Evolutionary conservation across 2,797 vertebrate genomes (phyloP), one percentile per base, ranked within the genome.

Genomic region (Echiichthys vipera): DNA sequence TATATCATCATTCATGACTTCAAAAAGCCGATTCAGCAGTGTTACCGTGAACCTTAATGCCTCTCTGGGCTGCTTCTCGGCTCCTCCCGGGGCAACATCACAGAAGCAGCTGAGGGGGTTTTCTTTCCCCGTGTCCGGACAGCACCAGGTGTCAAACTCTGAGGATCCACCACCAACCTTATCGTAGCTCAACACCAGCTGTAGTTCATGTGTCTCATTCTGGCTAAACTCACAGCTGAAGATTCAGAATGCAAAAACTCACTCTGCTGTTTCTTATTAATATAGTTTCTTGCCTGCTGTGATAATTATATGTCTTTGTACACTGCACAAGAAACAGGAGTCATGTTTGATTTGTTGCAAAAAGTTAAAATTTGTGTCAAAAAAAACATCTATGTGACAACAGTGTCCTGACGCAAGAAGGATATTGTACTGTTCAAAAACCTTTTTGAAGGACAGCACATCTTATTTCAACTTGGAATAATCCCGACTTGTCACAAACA

Each of bases 81-180:
- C 67, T 83, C 72, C 55, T 75, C 78, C 65, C 58, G 72, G n/a
- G 62, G 54, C 46, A 86, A 74, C 84, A 83, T 86, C 84, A 66
- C 81, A 81, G 58, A 62, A 77, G 74, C 87, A 90, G 89, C 88
- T 90, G 90, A 90, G 39, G 46, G 25, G 7, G 24, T 88, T 80
- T 72, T 74, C 71, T 89, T 92, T n/a, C n/a, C 87, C 83, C 78
- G 80, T 54, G 66, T 65, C 69, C 0, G 47, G 74, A 66, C 71
- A 65, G 73, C 61, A 68, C 84, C 89, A 90, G 84, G 87, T 90
- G 88, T 87, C 68, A 55, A 78, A 74, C 63, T 77, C 67, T 58
- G 22, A 47, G 59, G 59, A 75, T 82, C 64, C 74, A 81, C 64
- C 69, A 70, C 43, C 56, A 66, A 68, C 50, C 61, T 64, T 10